Conservation (phyloP, 2,888 invertebrate genomes). For the Pandemis cinnamomeana region DNA sequence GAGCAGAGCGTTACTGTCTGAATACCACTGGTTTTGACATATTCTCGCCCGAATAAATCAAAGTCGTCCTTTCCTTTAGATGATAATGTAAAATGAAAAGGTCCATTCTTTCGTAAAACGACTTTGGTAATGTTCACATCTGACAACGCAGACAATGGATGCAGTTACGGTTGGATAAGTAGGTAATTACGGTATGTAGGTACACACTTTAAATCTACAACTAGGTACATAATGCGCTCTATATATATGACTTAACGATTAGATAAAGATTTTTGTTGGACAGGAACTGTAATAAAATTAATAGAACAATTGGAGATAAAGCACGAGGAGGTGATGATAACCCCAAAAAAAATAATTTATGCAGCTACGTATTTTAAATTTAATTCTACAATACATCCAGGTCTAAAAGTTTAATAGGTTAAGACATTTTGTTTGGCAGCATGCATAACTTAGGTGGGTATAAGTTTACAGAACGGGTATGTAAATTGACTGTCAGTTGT, state of each 20-base stretch:
- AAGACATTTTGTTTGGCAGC: slow-evolving; percentile 38
- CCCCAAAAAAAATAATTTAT: background rate
- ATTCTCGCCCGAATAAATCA: slow-evolving; percentile 18
- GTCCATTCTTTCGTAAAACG: slow-evolving; percentile 15
- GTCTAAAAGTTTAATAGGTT: slow-evolving; percentile 25
- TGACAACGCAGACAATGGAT: slow-evolving; percentile 22
- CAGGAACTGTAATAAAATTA: background rate
- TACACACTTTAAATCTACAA: background rate
- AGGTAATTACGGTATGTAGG: background rate
- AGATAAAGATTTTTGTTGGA: too few relatives aligned
- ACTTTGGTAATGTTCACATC: slow-evolving; percentile 15
- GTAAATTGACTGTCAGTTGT: slow-evolving; percentile 39
- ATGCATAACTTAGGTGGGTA: slow-evolving; percentile 36
- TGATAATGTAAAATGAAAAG: slow-evolving; percentile 10
- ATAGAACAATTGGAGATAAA: background rate
- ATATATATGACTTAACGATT: too few relatives aligned
- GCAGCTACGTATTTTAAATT: background rate
- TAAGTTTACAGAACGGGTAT: slow-evolving; percentile 40
- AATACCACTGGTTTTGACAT: slow-evolving; percentile 21
- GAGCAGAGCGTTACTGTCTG: background rate
- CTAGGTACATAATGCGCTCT: background rate
- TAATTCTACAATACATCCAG: background rate
- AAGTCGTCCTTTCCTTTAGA: slow-evolving; percentile 11
- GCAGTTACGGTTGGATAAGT: slow-evolving; percentile 6
- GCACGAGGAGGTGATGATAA: background rate